Conservation (phyloP, 1,140 invertebrate genomes). For the Sitobion miscanthi region DNA sequence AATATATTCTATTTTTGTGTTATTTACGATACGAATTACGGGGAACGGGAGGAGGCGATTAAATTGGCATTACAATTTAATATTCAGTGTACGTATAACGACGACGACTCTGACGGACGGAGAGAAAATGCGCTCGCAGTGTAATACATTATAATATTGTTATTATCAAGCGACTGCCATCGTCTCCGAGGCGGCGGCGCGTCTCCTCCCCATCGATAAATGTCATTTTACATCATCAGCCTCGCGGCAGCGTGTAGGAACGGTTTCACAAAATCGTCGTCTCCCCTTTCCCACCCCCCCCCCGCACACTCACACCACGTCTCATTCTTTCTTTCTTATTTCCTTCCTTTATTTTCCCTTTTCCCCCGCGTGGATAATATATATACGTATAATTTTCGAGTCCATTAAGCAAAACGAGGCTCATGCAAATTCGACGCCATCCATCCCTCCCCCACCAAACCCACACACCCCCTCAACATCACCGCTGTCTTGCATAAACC, state of each 20-base stretch:
- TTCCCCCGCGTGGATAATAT: neutral
- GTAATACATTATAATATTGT: conserved; percentile 42
- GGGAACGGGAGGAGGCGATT: neutral
- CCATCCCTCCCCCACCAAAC: neutral
- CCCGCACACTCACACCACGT: neutral
- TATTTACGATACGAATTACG: neutral
- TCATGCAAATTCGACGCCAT: conserved; percentile 54
- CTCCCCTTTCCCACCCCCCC: neutral
- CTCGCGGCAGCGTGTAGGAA: neutral
- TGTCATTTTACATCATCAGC: conserved; percentile 44
- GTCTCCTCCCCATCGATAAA: conserved; percentile 43
- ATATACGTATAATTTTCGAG: conserved; percentile 51
- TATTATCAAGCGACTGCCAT: neutral
- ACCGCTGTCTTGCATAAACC: neutral
- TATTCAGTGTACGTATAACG: conserved; percentile 2
- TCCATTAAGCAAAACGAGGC: conserved; percentile 55
- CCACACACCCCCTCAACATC: neutral
- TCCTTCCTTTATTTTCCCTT: neutral
- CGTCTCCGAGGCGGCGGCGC: neutral
- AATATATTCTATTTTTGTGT: neutral
- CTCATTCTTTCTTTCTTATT: neutral
- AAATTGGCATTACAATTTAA: conserved; percentile 37
- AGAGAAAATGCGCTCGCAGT: neutral
- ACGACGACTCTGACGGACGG: neutral
- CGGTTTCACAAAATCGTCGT: conserved; percentile 37